These are phyloP conservation scores for Epinephelus lanceolatus DNA, from an alignment of 2,113 vertebrate species.

Conservation along the genomic window DNA sequence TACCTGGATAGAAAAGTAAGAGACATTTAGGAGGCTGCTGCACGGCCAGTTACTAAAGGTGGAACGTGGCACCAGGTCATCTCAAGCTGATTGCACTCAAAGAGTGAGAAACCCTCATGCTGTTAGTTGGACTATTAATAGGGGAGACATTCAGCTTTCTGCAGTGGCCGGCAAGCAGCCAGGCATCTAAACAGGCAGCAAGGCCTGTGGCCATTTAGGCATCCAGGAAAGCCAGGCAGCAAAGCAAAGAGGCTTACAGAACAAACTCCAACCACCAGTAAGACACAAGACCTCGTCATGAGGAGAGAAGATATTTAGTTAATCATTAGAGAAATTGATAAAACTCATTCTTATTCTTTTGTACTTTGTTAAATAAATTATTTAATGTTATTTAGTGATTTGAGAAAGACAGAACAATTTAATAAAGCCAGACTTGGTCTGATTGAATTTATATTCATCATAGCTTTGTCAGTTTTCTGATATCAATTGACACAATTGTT, in stretches of 20 bases:
- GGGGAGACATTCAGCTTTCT: slow-evolving; percentile 51
- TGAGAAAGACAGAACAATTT: neutral
- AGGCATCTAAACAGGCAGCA: slow-evolving; percentile 42
- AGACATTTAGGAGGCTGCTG: neutral
- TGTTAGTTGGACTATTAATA: slow-evolving; percentile 71
- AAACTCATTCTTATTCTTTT: neutral
- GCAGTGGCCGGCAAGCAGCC: slow-evolving; percentile 39
- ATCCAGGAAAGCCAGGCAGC: slow-evolving; percentile 30
- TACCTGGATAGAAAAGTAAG: slow-evolving; percentile 10
- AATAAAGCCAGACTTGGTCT: neutral
- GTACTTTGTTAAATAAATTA: neutral
- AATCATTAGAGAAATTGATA: neutral
- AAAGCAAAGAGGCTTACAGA: slow-evolving; percentile 18
- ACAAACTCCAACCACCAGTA: neutral
- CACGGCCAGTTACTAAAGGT: slow-evolving; percentile 42
- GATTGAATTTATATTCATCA: neutral
- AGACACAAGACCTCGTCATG: neutral
- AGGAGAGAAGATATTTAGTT: neutral
- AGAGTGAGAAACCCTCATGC: slow-evolving; percentile 57
- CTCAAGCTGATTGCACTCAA: slow-evolving; percentile 58
- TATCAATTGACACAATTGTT: neutral
- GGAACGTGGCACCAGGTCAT: slow-evolving; percentile 55
- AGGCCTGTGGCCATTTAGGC: slow-evolving; percentile 28
- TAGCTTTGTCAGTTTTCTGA: neutral
- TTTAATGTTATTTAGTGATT: neutral